Percentiles rank a stretch among this genome's conserved stretches.
Evolutionary conservation across 2,888 invertebrate genomes (phyloP).

Genomic region (Zygogramma bicolorata): DNA sequence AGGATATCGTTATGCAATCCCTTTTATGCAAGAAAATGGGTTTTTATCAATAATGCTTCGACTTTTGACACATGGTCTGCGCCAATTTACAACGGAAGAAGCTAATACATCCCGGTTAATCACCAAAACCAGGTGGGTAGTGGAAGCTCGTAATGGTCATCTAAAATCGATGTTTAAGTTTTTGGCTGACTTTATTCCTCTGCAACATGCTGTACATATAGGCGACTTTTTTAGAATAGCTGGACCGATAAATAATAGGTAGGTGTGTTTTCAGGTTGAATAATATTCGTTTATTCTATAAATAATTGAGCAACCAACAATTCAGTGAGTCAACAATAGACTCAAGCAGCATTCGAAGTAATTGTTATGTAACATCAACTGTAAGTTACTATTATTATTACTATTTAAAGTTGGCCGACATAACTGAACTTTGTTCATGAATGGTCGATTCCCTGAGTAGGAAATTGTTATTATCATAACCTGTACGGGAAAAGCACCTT

Average conservation of each 20-base stretch:
- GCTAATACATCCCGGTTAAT: slow-evolving; percentile 13
- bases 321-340: background rate
- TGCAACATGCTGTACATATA: background rate
- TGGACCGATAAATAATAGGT: slow-evolving; percentile 1
- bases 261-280: background rate
- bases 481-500: too few relatives aligned
- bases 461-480: too few relatives aligned
- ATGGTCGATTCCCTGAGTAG: too few relatives aligned
- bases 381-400: too few relatives aligned
- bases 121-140: slow-evolving; percentile 20
- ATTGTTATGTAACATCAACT: too few relatives aligned
- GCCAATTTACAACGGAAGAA: slow-evolving; percentile 12
- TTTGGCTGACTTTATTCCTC: background rate
- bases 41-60: slow-evolving; percentile 2
- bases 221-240: slow-evolving; percentile 13
- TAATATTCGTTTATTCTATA: background rate
- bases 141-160: slow-evolving; percentile 22
- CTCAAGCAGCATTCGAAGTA: too few relatives aligned
- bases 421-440: too few relatives aligned
- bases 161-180: slow-evolving; percentile 15
- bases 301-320: background rate
- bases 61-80: background rate
- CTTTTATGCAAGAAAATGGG: background rate
- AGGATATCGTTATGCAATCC: slow-evolving; percentile 12
- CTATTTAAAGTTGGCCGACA: too few relatives aligned